These are phyloP conservation scores for Temnothorax nylanderi DNA, from an alignment of 1,140 invertebrate genomes.

Conservation along the genomic window DNA sequence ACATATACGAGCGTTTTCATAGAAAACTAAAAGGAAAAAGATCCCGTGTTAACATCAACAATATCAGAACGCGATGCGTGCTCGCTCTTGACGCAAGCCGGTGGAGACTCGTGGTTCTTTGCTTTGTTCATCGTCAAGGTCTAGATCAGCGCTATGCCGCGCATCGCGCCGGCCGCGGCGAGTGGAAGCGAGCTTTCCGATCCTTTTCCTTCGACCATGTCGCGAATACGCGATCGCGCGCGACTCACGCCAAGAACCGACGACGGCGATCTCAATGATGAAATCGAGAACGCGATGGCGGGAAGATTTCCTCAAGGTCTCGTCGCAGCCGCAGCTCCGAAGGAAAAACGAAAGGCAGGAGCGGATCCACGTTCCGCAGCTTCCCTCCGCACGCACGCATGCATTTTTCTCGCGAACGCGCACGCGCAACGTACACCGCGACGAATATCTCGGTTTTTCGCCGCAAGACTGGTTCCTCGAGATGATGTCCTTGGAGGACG, in stretches of 20 bases:
- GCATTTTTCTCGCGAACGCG: constrained; percentile 22
- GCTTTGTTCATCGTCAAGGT: constrained; percentile 54
- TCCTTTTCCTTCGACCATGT: constrained; percentile 38
- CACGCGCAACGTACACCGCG: constrained; percentile 18
- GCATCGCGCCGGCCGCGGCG: background rate
- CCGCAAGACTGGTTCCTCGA: constrained; percentile 65
- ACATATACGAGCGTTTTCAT: background rate
- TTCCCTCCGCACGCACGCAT: constrained; percentile 33
- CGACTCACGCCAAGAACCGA: constrained; percentile 14
- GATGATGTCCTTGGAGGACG: constrained; percentile 68
- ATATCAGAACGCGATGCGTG: background rate
- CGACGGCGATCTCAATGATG: constrained; percentile 75
- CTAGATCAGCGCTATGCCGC: constrained; percentile 36
- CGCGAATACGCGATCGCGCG: constrained; percentile 23
- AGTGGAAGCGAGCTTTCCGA: constrained; percentile 41
- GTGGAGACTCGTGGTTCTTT: background rate
- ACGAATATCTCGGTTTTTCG: constrained; percentile 62
- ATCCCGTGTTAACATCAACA: background rate
- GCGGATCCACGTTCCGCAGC: constrained; percentile 20
- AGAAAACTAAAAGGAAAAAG: background rate
- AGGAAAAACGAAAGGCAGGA: constrained; percentile 84
- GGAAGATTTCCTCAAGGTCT: constrained; percentile 84
- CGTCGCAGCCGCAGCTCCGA: constrained; percentile 71
- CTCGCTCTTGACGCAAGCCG: background rate
- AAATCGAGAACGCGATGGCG: constrained; percentile 82